A percentile compares a stretch with the other conserved stretches of the same genome.
These are phyloP conservation scores for Lepisosteus oculatus DNA, from an alignment of 2,113 vertebrate genomes.

Conservation along the genomic window DNA sequence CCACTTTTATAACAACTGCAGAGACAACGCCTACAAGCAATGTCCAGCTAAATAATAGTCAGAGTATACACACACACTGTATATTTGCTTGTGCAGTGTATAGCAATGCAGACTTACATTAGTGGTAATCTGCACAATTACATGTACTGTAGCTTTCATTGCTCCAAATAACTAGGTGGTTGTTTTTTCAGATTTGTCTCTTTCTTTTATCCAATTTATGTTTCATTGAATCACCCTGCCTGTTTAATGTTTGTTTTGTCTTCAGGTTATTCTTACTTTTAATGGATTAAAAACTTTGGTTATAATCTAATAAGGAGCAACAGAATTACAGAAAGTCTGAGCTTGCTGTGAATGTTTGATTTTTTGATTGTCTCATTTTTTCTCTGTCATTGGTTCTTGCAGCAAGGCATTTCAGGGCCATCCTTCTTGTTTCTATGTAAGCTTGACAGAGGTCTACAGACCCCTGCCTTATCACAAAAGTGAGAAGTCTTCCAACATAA, in stretches of 20 bases:
- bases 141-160: too few relatives aligned
- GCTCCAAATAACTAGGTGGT: background rate
- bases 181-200: background rate
- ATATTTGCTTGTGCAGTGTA: background rate
- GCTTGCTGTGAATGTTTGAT: background rate
- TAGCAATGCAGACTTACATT: too few relatives aligned
- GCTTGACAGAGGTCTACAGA: too few relatives aligned
- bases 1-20: background rate
- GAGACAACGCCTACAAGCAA: background rate
- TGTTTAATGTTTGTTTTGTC: background rate
- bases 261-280: too few relatives aligned
- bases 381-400: background rate
- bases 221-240: background rate
- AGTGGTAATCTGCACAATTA: background rate
- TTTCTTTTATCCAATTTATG: conserved; percentile 6
- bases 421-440: too few relatives aligned
- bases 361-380: background rate
- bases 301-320: background rate
- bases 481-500: too few relatives aligned
- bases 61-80: background rate
- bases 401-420: too few relatives aligned
- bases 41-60: background rate
- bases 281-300: too few relatives aligned
- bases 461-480: too few relatives aligned
- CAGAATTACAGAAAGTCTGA: background rate